A percentile compares a stretch with the other conserved stretches of the same genome.
Evolutionary conservation across 2,888 invertebrate species (phyloP).

Genomic region (Gibbula magus): DNA sequence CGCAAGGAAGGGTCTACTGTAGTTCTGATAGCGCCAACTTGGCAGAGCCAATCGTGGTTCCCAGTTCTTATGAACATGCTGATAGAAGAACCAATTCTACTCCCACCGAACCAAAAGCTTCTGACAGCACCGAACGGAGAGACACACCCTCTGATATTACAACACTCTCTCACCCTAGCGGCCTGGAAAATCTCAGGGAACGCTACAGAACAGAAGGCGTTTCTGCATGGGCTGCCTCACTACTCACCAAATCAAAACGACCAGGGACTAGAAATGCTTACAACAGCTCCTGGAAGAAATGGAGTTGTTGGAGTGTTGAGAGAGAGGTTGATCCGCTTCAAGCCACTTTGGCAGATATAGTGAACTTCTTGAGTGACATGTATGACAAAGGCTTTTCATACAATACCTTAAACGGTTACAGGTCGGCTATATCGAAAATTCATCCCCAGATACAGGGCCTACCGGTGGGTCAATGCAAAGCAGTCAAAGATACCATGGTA

Average conservation of each 20-base stretch:
- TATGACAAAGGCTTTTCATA: too few species aligned
- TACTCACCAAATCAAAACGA: conserved; percentile 8
- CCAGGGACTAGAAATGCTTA: conserved; percentile 28
- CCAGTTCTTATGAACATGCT: conserved; percentile 18
- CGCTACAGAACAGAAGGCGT: background rate
- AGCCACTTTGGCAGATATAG: conserved; percentile 25
- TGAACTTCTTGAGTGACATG: too few species aligned
- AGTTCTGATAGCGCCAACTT: conserved; percentile 22
- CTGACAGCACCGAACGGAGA: background rate
- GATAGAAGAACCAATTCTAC: conserved; percentile 16
- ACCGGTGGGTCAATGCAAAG: background rate
- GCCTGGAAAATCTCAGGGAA: conserved; percentile 13
- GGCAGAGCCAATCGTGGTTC: conserved; percentile 30
- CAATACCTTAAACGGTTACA: too few species aligned
- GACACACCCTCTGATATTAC: conserved; percentile 12
- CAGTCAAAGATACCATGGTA: too few species aligned
- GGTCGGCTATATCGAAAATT: too few species aligned
- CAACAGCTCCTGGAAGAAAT: conserved; percentile 30
- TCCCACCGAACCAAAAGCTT: conserved; percentile 19
- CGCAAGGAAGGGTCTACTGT: conserved; percentile 17
- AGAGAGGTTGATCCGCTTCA: conserved; percentile 27
- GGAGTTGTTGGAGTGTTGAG: conserved; percentile 28
- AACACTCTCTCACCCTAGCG: conserved; percentile 1
- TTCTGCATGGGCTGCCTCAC: conserved; percentile 25
- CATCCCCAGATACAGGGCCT: too few species aligned